Base-by-base conservation (phyloP, 2,888 invertebrate genomes). In the Tinea semifulvella region DNA sequence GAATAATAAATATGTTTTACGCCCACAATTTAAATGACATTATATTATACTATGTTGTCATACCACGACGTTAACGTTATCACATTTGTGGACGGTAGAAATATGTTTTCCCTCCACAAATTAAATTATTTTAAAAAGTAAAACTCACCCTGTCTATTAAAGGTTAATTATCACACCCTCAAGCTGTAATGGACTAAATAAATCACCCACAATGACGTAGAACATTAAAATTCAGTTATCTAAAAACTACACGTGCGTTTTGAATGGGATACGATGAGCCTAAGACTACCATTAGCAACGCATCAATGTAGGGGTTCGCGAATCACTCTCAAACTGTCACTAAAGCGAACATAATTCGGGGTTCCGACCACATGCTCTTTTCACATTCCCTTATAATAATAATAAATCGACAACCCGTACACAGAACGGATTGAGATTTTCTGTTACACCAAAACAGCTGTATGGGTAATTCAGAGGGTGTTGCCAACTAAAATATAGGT, bases 241-340 rank as follows among this genome's bases (percentile, higher is more conserved):
- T 18, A 18, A 40, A 55, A 49, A 53, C 54, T 51, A 63, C 74
- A 73, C 71, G 71, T 73, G 73, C 60, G 53, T 57, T 55, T 56
- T 58, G 13, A 47, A 47, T 36, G 27, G 22, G 22, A 25, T n/a
- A 31, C 56, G 60, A 61, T 63, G 58, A 61, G 60, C 58, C 56
- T 62, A 71, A 57, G 55, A 54, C 56, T 61, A 67, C 65, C 65
- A 66, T 68, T 71, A 65, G 54, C 60, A 51, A 57, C 54, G 59
- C 56, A 56, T 56, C 57, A 40, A 17, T 40, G 17, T 31, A 16
- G 26, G 43, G 43, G 27, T 28, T 18, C 61, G 68, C 68, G 67
- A 75, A 75, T 75, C 75, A 74, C 72, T 74, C 76, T 75, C 61
- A 48, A 74, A 75, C 58, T 70, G 72, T 77, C 77, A 56, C 68